Percentiles rank a stretch among this genome's conserved stretches.
phyloP scores from a whole-genome alignment of 2,113 vertebrate genomes.

The Corythoichthys haematopterus region DNA sequence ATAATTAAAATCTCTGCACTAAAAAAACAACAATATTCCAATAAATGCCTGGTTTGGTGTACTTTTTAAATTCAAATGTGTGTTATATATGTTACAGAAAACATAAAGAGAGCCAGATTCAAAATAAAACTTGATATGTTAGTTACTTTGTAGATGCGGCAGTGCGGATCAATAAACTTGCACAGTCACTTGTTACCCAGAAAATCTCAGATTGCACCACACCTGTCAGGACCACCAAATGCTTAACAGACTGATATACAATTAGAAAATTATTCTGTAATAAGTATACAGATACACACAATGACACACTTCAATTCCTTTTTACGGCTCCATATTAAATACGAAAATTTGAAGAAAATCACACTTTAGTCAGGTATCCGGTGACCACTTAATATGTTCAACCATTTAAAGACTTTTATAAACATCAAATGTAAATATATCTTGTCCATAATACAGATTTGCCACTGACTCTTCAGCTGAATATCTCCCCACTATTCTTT shows the following conservation, averaged over 20 bases:
- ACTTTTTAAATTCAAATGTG: no score
- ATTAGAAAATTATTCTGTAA: no score
- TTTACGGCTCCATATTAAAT: constrained; percentile 61
- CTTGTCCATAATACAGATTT: not conserved
- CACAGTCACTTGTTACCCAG: no score
- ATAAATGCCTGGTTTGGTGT: no score
- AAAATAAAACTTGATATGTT: not conserved
- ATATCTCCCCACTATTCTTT: not conserved
- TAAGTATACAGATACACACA: not conserved
- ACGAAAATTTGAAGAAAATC: constrained; percentile 28
- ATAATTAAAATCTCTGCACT: not conserved
- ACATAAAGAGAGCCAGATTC: not conserved
- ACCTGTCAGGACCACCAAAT: no score
- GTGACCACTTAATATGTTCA: not conserved
- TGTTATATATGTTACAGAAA: no score
- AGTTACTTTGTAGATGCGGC: not conserved
- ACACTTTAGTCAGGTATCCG: not conserved
- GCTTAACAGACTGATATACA: no score
- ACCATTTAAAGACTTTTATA: not conserved
- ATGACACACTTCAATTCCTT: not conserved
- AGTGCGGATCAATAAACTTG: no score
- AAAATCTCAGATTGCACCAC: no score
- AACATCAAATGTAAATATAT: not conserved
- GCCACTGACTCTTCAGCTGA: constrained; percentile 38
- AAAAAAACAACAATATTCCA: no score